Base-by-base conservation (phyloP, 2,113 vertebrate genomes). In the Megalops atlanticus region DNA sequence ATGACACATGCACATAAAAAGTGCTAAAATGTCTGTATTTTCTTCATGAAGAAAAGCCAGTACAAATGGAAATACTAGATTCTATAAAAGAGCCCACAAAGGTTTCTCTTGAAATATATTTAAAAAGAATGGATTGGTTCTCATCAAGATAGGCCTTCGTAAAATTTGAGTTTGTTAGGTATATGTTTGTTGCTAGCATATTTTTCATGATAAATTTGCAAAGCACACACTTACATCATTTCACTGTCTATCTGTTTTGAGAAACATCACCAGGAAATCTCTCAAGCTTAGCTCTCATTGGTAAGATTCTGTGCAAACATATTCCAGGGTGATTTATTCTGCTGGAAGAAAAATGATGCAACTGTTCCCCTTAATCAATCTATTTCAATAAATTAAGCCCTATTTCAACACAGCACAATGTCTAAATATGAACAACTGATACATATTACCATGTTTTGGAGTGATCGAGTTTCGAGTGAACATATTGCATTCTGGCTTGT, bases 331-430 rank as follows among this genome's bases (percentile, higher is more conserved):
- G 18, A 70, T 70, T 45, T 43, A 45, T 70, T 33, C 64, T 70
- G 27, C 6, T 33, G 18, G 31, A 45, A 45, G 43, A 49, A 80
- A 80, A 49, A 49, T 72, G 4, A n/a, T 72, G 47, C 1, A 27
- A 7, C 38, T 69, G 77, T 70, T 70, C n/a, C 10, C 39, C 41
- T 43, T 49, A 49, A 73, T 72, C 41, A 64, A 41, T 43, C 38
- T 72, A 35, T 75, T 75, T 74, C 36, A 81, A 36, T 52, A n/a
- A 80, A 39, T 72, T 80, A 8, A 73, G 64, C 64, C 35, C 35
- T 35, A 78, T 72, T 24, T 72, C 33, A 72, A 39, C 33, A 39
- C 15, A 18, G 21, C 6, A 41, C 18, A 24, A 40, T 43, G 24
- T 11, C 72, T 74, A 74, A 40, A 40, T 74, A 39, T 74, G 21